Evolutionary conservation across 2,797 vertebrate genomes (phyloP).

Genomic region (Bradypodion pumilum): DNA sequence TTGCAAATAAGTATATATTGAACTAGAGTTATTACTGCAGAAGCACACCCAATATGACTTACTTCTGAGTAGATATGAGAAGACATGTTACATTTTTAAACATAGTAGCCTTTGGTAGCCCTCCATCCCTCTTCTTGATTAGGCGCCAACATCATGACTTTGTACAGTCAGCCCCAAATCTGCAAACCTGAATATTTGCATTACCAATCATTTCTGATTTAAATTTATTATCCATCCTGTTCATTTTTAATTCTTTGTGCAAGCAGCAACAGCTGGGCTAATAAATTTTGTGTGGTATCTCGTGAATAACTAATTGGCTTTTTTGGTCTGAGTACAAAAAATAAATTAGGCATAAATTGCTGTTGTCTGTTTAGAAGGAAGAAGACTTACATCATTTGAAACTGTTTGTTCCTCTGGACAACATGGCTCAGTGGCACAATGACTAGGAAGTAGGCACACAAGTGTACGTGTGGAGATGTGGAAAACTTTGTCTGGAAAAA

Average conservation of each 20-base stretch:
- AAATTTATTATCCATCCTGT: constrained; percentile 63
- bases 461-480: neutral
- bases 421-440: neutral
- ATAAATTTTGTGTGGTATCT: constrained; percentile 60
- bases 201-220: constrained; percentile 71
- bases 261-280: constrained; percentile 64
- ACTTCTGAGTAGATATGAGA: too few relatives aligned
- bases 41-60: neutral
- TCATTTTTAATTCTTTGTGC: constrained; percentile 68
- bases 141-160: constrained; percentile 52
- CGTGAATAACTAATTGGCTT: constrained; percentile 67
- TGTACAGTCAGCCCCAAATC: constrained; percentile 42
- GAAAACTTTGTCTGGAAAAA: neutral
- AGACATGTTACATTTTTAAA: neutral
- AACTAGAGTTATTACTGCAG: neutral
- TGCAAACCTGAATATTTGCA: constrained; percentile 58
- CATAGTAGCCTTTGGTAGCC: neutral
- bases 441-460: neutral
- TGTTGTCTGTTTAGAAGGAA: constrained; percentile 11
- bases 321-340: neutral
- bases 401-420: neutral
- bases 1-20: neutral
- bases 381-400: neutral
- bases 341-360: constrained; percentile 36
- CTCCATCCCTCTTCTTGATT: constrained; percentile 18